Base-by-base conservation (phyloP, 2,888 invertebrate species). In the Idaea biselata region DNA sequence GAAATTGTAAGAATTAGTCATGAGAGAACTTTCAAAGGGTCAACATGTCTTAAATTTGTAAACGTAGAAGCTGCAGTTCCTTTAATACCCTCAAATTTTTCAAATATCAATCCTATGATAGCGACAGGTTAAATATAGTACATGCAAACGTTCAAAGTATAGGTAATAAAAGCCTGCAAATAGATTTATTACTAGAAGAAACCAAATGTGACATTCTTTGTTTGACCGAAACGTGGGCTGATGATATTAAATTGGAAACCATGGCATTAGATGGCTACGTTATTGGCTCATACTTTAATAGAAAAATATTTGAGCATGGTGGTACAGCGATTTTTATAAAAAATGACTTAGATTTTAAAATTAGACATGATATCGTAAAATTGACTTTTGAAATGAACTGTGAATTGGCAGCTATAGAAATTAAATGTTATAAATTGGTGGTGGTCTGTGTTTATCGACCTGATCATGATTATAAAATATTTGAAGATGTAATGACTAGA, bases 111-210 rank as follows among this genome's bases (percentile, higher is more conserved):
- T 6, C 53, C 11, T n/a, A 53, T 53, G 3, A 53, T 53, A 53
- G 3, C 11, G n/a, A 53, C 53, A 53, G n/a, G 53, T 16, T 53
- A 6, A 53, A 6, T 18, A 59, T 16, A 59, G 44, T 59, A 16
- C 55, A 55, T 55, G 59, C 55, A 14, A 59, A 59, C n/a, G n/a
- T 59, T 25, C 59, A 59, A 59, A 59, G 59, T 18, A 18, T 55
- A 25, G 54, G 55, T 8, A 59, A 55, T 55, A 59, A 59, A 16
- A 53, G 54, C 54, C 16, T 59, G 18, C 18, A 59, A 55, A 54
- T 59, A 18, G 59, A 59, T 25, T 16, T 59, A 16, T 55, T 59
- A 16, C 18, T n/a, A 54, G 59, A 59, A 59, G 8, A 59, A 14
- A 55, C 60, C 1, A 53, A 53, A 16, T 53, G 53, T 53, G 53